Conservation (phyloP, 2,113 vertebrate genomes). For the Melospiza georgiana region DNA sequence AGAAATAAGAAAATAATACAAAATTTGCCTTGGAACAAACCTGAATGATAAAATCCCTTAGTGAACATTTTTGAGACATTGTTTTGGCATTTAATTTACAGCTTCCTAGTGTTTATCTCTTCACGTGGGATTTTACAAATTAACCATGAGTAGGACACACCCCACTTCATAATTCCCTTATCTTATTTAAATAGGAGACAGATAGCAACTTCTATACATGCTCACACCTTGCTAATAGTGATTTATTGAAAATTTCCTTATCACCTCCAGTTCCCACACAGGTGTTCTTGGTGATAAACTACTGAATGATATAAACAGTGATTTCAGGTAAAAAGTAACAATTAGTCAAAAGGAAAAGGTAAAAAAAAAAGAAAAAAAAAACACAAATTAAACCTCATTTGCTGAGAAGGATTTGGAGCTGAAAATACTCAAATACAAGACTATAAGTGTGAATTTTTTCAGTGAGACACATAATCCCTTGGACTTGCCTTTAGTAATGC, state of each 20-base stretch:
- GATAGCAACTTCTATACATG: conserved; percentile 50
- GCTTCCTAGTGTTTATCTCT: conserved; percentile 71
- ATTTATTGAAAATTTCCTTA: conserved; percentile 36
- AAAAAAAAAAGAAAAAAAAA: neutral
- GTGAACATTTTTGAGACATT: conserved; percentile 1
- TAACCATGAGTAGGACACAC: conserved; percentile 63
- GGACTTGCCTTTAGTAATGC: neutral
- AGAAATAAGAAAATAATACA: neutral
- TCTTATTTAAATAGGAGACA: conserved; percentile 71
- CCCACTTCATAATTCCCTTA: conserved; percentile 71
- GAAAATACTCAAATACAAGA: neutral
- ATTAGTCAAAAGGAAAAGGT: neutral
- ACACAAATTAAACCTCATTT: neutral
- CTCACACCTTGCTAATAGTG: conserved; percentile 66
- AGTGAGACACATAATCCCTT: neutral
- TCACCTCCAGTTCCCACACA: conserved; percentile 54
- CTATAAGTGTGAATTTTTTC: neutral
- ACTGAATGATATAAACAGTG: conserved; percentile 68
- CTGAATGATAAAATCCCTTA: neutral
- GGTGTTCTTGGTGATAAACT: conserved; percentile 73
- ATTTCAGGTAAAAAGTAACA: conserved; percentile 52
- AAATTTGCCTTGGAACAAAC: neutral
- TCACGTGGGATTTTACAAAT: conserved; percentile 68
- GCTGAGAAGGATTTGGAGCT: neutral
- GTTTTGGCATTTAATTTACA: conserved; percentile 68